These are phyloP conservation scores for Temnothorax rugatulus DNA, from an alignment of 2,888 invertebrate genomes.

Conservation along the genomic window DNA sequence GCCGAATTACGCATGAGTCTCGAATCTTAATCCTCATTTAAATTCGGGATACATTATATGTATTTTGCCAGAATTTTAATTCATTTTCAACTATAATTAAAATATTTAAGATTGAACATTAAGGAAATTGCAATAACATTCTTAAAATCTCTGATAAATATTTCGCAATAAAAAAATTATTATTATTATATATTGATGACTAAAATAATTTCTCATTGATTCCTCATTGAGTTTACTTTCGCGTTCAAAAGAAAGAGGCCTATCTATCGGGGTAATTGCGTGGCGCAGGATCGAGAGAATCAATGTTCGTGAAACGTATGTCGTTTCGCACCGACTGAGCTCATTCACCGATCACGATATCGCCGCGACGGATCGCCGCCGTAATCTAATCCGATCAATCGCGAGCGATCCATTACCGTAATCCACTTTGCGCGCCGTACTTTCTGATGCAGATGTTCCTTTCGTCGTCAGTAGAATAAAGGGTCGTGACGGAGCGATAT, in stretches of 20 bases:
- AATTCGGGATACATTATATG: neutral
- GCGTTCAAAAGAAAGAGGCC: neutral
- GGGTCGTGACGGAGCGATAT: constrained; percentile 74
- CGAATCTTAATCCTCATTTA: neutral
- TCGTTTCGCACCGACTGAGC: constrained; percentile 80
- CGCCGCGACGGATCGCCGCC: constrained; percentile 68
- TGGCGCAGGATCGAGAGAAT: neutral
- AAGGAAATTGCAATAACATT: neutral
- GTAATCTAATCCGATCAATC: constrained; percentile 76
- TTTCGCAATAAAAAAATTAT: neutral
- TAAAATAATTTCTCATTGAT: neutral
- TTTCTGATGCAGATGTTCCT: constrained; percentile 77
- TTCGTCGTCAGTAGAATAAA: constrained; percentile 59
- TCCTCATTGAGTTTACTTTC: neutral
- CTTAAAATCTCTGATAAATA: neutral
- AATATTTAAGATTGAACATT: neutral
- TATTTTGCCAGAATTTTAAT: neutral
- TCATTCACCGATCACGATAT: constrained; percentile 69
- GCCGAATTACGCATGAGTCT: neutral
- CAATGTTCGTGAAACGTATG: constrained; percentile 69
- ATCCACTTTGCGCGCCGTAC: constrained; percentile 82
- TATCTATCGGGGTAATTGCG: constrained; percentile 17
- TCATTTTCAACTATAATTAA: neutral
- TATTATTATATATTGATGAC: neutral
- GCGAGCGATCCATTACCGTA: constrained; percentile 82